Conservation (phyloP, 2,888 invertebrate species). For the Timandra comae region DNA sequence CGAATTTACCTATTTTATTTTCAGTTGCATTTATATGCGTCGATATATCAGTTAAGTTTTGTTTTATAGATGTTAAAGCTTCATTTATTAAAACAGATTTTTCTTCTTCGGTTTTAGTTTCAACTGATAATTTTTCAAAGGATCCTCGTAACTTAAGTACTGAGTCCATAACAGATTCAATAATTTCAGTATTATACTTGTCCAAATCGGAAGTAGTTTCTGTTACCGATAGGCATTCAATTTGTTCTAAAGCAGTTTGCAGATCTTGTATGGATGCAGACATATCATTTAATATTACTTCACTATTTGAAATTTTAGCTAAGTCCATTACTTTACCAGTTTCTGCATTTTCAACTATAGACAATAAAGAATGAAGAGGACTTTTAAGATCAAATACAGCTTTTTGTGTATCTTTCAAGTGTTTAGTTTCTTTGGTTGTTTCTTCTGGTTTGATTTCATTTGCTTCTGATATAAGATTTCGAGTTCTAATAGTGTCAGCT, state of each 20-base stretch:
- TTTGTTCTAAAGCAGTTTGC: conserved; percentile 63
- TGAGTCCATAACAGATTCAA: conserved; percentile 80
- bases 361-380: conserved; percentile 51
- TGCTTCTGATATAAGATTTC: conserved; percentile 48
- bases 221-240: conserved; percentile 70
- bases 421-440: conserved; percentile 45
- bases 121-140: conserved; percentile 64
- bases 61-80: conserved; percentile 45
- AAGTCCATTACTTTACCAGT: conserved; percentile 33
- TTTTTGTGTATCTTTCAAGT: conserved; percentile 60
- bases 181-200: conserved; percentile 76
- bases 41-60: conserved; percentile 52
- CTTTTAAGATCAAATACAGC: conserved; percentile 56
- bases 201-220: conserved; percentile 57
- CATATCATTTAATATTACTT: conserved; percentile 61
- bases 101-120: conserved; percentile 39
- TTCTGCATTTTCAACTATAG: conserved; percentile 50
- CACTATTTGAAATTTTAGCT: conserved; percentile 41
- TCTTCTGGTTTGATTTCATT: conserved; percentile 48
- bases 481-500: conserved; percentile 71
- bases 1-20: conserved; percentile 48
- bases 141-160: conserved; percentile 79
- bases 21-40: conserved; percentile 45
- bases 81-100: conserved; percentile 44
- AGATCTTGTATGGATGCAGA: conserved; percentile 67